phyloP scores from a whole-genome alignment of 2,797 vertebrate genomes.

The Sebastolobus altivelis region DNA sequence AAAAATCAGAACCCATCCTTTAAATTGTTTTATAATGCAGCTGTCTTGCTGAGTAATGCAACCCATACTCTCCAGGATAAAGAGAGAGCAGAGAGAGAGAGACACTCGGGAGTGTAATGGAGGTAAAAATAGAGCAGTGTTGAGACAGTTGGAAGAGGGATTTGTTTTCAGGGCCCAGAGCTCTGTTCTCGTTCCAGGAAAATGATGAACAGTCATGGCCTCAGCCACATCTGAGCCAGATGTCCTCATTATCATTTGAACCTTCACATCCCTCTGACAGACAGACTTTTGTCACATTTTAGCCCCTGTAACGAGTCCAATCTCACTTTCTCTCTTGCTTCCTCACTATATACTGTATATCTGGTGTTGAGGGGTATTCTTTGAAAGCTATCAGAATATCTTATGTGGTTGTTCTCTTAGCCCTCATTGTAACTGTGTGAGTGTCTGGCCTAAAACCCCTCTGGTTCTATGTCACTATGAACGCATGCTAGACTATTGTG shows the following conservation, averaged over 20 bases:
- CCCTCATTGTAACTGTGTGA: constrained; percentile 49
- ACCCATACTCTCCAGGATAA: neutral
- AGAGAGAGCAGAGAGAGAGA: neutral
- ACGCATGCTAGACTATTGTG: constrained; percentile 77
- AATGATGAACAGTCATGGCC: neutral
- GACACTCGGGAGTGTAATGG: neutral
- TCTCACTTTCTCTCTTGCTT: neutral
- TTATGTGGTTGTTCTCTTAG: constrained; percentile 47
- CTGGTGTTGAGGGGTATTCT: constrained; percentile 47
- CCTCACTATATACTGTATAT: neutral
- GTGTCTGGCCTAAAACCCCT: constrained; percentile 42
- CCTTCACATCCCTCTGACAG: neutral
- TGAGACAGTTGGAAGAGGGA: constrained; percentile 20
- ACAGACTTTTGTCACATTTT: constrained; percentile 18
- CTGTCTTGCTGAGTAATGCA: neutral
- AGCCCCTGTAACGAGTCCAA: constrained; percentile 12
- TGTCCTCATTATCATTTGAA: constrained; percentile 47
- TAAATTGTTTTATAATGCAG: neutral
- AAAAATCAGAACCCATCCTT: neutral
- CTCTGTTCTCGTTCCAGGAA: constrained; percentile 16
- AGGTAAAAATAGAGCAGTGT: constrained; percentile 32
- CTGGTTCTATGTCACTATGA: constrained; percentile 39
- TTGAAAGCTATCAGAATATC: constrained; percentile 76
- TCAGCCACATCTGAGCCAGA: constrained; percentile 23
- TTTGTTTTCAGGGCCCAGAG: constrained; percentile 29